Evolutionary conservation across 2,113 vertebrate genomes (phyloP).

Genomic region (Semnopithecus entellus): DNA sequence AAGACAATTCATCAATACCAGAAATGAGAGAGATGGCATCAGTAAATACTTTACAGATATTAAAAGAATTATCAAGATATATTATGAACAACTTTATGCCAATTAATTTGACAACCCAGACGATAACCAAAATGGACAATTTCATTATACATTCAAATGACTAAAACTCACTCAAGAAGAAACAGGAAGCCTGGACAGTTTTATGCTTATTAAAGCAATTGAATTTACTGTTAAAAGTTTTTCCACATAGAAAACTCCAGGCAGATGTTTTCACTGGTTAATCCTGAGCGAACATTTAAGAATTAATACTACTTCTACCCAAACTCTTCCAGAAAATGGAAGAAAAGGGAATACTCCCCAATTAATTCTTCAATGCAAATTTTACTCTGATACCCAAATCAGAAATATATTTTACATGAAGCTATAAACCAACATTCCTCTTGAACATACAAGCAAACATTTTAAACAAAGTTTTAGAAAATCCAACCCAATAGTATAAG

Average conservation of each 20-base stretch:
- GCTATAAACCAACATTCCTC: accelerated
- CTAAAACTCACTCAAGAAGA: neutral
- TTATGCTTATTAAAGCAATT: neutral
- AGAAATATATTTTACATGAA: neutral
- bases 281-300: neutral
- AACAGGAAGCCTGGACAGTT: neutral
- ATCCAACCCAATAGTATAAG: neutral
- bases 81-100: neutral
- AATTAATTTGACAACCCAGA: neutral
- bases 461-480: neutral
- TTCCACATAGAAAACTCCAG: neutral
- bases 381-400: neutral
- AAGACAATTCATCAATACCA: slow-evolving; percentile 32
- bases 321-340: neutral
- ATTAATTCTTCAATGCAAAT: neutral
- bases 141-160: neutral
- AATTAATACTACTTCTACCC: neutral
- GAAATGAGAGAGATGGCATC: slow-evolving; percentile 28
- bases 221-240: neutral
- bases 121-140: neutral
- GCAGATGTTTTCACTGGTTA: neutral
- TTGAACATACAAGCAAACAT: accelerated
- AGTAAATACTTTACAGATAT: neutral
- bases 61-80: neutral
- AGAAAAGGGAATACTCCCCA: too few species aligned